Evolutionary conservation across 1,140 invertebrate genomes (phyloP).

Genomic region (Apocrypta bakeri): DNA sequence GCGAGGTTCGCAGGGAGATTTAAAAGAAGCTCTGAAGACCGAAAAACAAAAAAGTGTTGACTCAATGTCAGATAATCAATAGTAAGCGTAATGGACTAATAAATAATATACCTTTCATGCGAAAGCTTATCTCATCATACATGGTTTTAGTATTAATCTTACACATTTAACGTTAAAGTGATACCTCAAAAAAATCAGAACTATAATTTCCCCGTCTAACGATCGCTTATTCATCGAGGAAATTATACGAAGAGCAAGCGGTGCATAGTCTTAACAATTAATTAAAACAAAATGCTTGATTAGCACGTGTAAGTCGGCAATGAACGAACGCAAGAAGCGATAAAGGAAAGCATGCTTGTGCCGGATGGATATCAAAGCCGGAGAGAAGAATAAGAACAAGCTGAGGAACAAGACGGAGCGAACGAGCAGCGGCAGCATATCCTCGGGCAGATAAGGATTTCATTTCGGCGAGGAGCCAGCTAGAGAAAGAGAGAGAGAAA

Average conservation of each 20-base stretch:
- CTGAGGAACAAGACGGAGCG: not conserved
- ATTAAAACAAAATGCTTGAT: slow-evolving; percentile 4
- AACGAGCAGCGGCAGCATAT: slow-evolving; percentile 12
- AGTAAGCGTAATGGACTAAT: no score
- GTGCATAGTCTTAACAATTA: not conserved
- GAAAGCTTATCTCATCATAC: no score
- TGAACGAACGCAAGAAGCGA: not conserved
- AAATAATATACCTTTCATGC: no score
- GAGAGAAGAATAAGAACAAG: not conserved
- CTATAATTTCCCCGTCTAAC: not conserved
- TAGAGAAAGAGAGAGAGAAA: not conserved
- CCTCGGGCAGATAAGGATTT: slow-evolving; percentile 66
- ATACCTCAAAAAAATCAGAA: no score
- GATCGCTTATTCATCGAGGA: no score
- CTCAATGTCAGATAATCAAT: no score
- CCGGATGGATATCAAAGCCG: not conserved
- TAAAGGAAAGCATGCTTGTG: not conserved
- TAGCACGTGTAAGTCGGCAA: not conserved
- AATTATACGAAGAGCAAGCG: no score
- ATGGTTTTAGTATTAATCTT: no score
- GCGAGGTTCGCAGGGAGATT: no score
- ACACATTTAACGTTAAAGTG: no score
- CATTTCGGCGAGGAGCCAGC: slow-evolving; percentile 59
- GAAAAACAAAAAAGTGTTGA: not conserved
- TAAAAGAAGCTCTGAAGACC: not conserved